These are phyloP conservation scores for Epinephelus fuscoguttatus DNA, from an alignment of 2,113 vertebrate genomes.

Conservation along the genomic window DNA sequence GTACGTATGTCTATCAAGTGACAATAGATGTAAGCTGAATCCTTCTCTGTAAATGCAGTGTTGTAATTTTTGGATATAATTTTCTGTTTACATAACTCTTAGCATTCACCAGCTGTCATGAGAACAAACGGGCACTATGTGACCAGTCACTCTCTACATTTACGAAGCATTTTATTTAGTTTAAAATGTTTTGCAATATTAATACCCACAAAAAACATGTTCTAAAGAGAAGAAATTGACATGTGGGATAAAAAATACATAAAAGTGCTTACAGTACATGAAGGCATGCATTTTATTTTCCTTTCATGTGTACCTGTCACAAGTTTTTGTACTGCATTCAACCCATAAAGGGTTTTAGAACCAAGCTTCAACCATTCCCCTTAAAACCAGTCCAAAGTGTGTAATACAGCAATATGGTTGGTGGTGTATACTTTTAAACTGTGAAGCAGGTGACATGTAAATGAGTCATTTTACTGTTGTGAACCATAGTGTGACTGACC, in stretches of 20 bases:
- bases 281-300: conserved; percentile 27
- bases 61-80: conserved; percentile 22
- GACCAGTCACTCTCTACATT: conserved; percentile 23
- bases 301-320: background rate
- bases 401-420: conserved; percentile 68
- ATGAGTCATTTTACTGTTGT: conserved; percentile 19
- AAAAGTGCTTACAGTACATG: conserved; percentile 13
- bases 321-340: background rate
- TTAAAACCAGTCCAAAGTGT: conserved; percentile 60
- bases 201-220: background rate
- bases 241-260: background rate
- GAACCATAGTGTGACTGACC: conserved; percentile 22
- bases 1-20: conserved; percentile 5
- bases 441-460: conserved; percentile 55
- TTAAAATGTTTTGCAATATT: background rate
- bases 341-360: conserved; percentile 7
- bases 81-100: conserved; percentile 38
- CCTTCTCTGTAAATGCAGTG: conserved; percentile 13
- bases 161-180: background rate
- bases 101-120: conserved; percentile 30
- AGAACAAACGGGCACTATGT: background rate
- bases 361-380: conserved; percentile 28
- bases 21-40: conserved; percentile 39
- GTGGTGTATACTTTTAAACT: conserved; percentile 47
- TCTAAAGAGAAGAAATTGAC: background rate